A percentile compares a stretch with the other conserved stretches of the same genome.
Evolutionary conservation across 2,113 vertebrate species (phyloP).

Genomic region (Egretta garzetta): DNA sequence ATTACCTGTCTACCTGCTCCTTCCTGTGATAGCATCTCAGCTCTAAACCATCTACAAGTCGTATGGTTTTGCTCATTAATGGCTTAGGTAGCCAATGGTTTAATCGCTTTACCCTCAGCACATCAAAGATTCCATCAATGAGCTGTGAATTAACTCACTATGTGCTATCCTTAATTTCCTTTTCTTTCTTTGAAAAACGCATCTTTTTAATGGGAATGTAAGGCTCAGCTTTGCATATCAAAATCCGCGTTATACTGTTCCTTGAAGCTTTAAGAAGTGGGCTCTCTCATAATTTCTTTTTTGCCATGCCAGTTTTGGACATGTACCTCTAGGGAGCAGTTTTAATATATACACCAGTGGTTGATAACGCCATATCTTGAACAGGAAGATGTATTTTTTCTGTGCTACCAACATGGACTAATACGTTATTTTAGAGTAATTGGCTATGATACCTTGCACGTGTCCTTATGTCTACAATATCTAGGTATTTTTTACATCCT

Average conservation of each 20-base stretch:
- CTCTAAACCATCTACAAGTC: background rate
- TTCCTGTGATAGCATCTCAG: constrained; percentile 4
- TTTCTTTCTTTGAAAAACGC: background rate
- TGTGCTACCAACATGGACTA: background rate
- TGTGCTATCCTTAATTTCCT: background rate
- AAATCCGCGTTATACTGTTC: background rate
- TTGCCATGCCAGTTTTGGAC: background rate
- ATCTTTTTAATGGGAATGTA: background rate
- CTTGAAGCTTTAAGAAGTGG: background rate
- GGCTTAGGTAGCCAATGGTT: constrained; percentile 39
- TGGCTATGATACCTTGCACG: background rate
- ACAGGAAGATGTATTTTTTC: background rate
- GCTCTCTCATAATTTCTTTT: background rate
- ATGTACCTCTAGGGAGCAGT: background rate
- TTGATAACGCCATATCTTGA: background rate
- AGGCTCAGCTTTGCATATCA: background rate
- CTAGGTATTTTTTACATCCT: constrained; percentile 28
- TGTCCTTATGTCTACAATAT: background rate
- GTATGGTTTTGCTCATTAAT: background rate
- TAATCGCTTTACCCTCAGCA: constrained; percentile 37
- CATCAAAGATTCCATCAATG: constrained; percentile 28
- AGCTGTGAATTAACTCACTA: background rate
- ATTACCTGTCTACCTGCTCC: background rate
- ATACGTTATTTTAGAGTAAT: background rate
- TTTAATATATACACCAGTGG: background rate